These are phyloP conservation scores for Aphodius granarius DNA, from an alignment of 2,888 invertebrate genomes.

Conservation along the genomic window DNA sequence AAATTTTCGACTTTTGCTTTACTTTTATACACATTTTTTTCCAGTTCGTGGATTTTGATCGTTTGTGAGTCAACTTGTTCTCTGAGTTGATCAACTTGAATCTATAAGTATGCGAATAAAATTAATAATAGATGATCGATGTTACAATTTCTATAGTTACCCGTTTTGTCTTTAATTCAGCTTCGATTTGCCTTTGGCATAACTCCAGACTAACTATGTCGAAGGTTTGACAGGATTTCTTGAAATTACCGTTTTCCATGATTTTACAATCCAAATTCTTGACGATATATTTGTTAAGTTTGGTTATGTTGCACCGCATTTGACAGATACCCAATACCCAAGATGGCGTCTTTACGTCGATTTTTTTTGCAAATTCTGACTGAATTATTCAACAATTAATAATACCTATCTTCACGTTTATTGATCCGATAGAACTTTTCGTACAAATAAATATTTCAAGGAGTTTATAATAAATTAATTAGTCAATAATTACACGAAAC, in stretches of 20 bases:
- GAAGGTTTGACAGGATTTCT: not conserved
- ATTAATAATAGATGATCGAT: no score
- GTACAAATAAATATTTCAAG: not conserved
- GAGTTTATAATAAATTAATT: not conserved
- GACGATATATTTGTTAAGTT: not conserved
- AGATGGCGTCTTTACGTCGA: not conserved
- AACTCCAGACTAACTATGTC: not conserved
- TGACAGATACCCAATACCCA: not conserved
- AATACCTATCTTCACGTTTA: not conserved
- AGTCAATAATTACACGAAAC: not conserved
- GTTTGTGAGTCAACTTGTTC: conserved; percentile 27
- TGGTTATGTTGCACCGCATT: not conserved
- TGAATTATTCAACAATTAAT: not conserved
- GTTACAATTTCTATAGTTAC: no score
- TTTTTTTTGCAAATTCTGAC: not conserved
- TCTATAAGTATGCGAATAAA: conserved; percentile 18
- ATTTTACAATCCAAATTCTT: conserved; percentile 1
- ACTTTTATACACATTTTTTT: conserved; percentile 22
- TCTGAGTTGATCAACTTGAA: conserved; percentile 32
- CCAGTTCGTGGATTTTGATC: conserved; percentile 30
- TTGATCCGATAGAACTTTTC: not conserved
- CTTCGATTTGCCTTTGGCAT: conserved; percentile 1
- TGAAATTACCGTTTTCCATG: not conserved
- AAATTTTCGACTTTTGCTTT: conserved; percentile 26
- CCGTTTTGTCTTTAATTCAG: not conserved